Evolutionary conservation across 2,888 invertebrate genomes (phyloP), one percentile per base, ranked within the genome.

Genomic region (Leptura quadrifasciata): DNA sequence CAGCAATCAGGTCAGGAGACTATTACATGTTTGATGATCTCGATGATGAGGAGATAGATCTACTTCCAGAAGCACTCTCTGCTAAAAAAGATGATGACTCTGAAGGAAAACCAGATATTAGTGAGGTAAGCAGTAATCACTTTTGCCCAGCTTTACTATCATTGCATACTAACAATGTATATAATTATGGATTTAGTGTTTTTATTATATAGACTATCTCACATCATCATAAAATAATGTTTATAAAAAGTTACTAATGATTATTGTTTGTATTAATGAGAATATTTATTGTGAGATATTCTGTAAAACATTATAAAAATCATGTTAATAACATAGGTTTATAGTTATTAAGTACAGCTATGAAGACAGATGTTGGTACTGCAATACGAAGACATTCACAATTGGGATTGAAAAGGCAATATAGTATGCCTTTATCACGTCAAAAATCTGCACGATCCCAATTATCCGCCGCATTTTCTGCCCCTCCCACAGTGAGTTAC

Each of bases 21-120:
- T 99, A 99, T 91, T 99, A 98, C 91, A 98, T 99, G 97, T 99
- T 99, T 91, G 98, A 98, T 86, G 98, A 98, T 82, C 93, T 95
- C 86, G 95, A 95, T 85, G 95, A 95, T 82, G 95, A 95, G 75
- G 95, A 95, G 79, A 86, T 93, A 80, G 94, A 94, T 80, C 94
- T 84, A 90, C 91, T 81, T 12, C 83, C 84, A 6, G 87, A 87
- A 58, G 86, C 85, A 63, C 82, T 82, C 27, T 80, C 82, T 8
- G 78, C 83, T 17, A 81, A 83, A 65, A 82, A 81, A 72, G 80
- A 81, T 47, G 72, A 76, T 60, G 74, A 60, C 55, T 60, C 58
- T 18, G 73, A 73, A n/a, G 78, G 68, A 72, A 84, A 82, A 80
- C 83, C 84, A 35, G 85, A 86, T 15, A 80, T 88, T 55, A 84